Evolutionary conservation across 2,797 vertebrate genomes (phyloP), one percentile per base, ranked within the genome.

Genomic region (Yasuhikotakia modesta): DNA sequence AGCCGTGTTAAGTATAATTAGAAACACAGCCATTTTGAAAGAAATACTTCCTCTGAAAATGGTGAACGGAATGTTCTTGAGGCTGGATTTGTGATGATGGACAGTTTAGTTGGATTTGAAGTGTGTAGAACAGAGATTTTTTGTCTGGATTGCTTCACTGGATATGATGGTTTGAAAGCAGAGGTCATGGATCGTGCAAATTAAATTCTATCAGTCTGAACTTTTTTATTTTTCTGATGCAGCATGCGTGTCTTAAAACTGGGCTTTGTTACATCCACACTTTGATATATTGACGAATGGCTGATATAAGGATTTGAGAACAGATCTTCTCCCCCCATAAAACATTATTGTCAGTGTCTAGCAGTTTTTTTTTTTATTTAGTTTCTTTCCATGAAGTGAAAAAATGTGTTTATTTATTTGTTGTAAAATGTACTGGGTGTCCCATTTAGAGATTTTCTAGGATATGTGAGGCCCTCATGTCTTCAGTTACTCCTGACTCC

Each of bases 1-100:
- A 83, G 73, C 63, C n/a, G 53, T 75, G 45, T 32, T 67, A 55
- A 55, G 50, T 81, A 79, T 79, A 81, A 64, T 79, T 69, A 83
- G 76, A 24, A 67, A 72, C 21, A 35, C 39, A 65, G 73, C 58
- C n/a, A 63, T 72, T 27, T 81, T 73, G 73, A 70, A 72, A 76
- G 19, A 22, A 71, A 57, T 35, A 30, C 58, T 73, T 76, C 30
- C 27, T 70, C 13, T 67, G 66, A 76, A 80, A 67, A 55, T 21
- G 7, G 8, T 50, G 55, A 70, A 77, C 74, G 78, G 66, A 82
- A 83, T 84, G 78, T 82, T 77, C 75, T 27, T 63, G 30, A 63
- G 63, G 35, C 24, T 73, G 39, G 58, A 55, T 81, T 77, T 66
- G 76, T n/a, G 39, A 68, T 55, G 58, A 66, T 39, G 58, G 64